Evolutionary conservation across 2,888 invertebrate genomes (phyloP).

Genomic region (Epistrophella euchroma): DNA sequence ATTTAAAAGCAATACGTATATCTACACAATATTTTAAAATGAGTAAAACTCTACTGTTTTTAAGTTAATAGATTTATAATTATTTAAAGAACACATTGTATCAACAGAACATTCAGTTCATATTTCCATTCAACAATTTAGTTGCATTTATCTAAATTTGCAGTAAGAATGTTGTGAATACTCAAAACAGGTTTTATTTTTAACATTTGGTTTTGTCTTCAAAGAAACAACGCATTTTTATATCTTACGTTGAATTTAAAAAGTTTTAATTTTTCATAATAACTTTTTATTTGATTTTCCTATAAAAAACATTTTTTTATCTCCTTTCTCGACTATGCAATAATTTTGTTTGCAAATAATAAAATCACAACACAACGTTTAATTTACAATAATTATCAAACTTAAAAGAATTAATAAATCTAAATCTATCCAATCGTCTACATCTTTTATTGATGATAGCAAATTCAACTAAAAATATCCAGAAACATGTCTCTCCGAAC

Average conservation of each 20-base stretch:
- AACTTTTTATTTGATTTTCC: not conserved
- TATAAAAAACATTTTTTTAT: too few species aligned
- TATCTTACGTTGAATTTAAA: not conserved
- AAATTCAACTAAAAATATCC: too few species aligned
- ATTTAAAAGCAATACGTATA: conserved; percentile 11
- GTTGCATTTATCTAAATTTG: conserved; percentile 9
- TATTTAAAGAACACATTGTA: conserved; percentile 38
- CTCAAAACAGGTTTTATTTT: not conserved
- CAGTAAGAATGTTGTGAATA: conserved; percentile 29
- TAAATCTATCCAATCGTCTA: too few species aligned
- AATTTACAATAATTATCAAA: too few species aligned
- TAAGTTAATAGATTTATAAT: not conserved
- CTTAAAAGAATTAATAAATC: too few species aligned
- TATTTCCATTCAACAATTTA: not conserved
- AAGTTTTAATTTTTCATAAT: not conserved
- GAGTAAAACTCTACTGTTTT: not conserved
- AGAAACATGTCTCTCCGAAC: too few species aligned
- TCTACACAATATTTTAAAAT: not conserved
- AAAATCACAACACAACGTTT: too few species aligned
- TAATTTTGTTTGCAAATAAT: too few species aligned
- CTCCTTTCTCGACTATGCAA: too few species aligned
- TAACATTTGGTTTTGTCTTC: not conserved
- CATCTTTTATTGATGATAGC: too few species aligned
- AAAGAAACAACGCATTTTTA: not conserved
- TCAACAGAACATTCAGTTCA: not conserved